Base-by-base conservation (phyloP, 1,140 invertebrate species). In the Trichonephila clavipes region DNA sequence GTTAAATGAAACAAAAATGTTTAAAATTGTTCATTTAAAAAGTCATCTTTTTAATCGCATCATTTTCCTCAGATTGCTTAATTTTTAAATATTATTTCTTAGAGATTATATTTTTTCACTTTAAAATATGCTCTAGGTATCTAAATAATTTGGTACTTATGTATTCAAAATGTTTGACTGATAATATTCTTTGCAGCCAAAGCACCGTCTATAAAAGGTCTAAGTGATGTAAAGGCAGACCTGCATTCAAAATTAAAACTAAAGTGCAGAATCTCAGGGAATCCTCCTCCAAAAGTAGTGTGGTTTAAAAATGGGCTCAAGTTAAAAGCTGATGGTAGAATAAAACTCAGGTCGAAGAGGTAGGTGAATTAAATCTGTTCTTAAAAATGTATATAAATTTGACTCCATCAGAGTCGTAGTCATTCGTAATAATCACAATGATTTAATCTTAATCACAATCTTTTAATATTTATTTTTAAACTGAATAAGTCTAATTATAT, bases 231-330 rank as follows among this genome's bases (percentile, higher is more conserved):
- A 34, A 82, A 62, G 77, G 58, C 44, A 44, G 62, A 81, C 24
- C 58, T 82, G 51, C 51, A 82, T 58, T 69, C 85, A n/a, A 93
- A 93, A 69, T 72, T 94, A 34, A 94, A 94, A 64, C 72, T 95
- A 7, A 82, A 90, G 34, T 95, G 95, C 66, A 91, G 83, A 87
- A 90, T 95, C 64, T 88, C 82, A 93, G 95, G 95, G 44, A 95
- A 94, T 90, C 95, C 95, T 40, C 69, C 92, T 18, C 94, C 95
- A n/a, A 94, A 94, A 92, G 92, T 95, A 28, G 77, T 94, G 51
- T 95, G 95, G 95, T 95, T 94, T 86, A 90, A 94, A 85, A 94
- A 95, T 94, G 94, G 94, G 14, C 88, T 93, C 72, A 90, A 66
- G 69, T 64, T 95, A 34, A 92, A 77, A 69, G 83, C 85, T 34